Conservation (phyloP, 1,140 invertebrate species). For the Bombus confusus region DNA sequence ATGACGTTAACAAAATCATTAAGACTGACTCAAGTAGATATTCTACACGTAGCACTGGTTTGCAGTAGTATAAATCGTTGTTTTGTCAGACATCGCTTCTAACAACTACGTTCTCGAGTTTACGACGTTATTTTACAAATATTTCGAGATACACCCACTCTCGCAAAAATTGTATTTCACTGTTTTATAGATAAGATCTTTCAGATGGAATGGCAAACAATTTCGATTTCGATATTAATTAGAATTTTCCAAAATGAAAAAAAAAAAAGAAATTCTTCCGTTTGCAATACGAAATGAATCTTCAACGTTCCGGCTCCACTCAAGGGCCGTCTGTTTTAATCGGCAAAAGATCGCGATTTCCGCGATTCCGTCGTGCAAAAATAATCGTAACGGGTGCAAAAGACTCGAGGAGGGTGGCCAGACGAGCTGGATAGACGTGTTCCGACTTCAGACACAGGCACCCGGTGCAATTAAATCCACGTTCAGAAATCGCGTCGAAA, state of each 20-base stretch:
- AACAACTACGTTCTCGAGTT: too few relatives aligned
- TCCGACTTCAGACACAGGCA: neutral
- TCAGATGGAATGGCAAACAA: neutral
- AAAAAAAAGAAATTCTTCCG: too few relatives aligned
- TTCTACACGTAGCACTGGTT: neutral
- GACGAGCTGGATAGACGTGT: neutral
- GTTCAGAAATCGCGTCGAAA: constrained; percentile 39
- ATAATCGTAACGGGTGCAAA: constrained; percentile 3
- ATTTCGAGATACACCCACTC: too few relatives aligned
- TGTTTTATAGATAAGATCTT: too few relatives aligned
- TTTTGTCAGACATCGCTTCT: neutral
- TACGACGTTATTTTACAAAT: too few relatives aligned
- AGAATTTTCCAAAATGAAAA: too few relatives aligned
- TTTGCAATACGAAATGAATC: too few relatives aligned
- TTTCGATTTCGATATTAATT: neutral
- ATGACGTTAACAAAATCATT: neutral
- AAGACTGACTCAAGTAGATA: neutral
- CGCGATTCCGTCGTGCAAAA: neutral
- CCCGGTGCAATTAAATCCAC: constrained; percentile 28
- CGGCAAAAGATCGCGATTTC: neutral
- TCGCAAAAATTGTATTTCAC: too few relatives aligned
- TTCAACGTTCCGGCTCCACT: too few relatives aligned
- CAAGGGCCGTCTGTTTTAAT: neutral
- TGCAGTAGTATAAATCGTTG: neutral
- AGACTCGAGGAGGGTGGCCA: neutral